Conservation (phyloP, 2,797 vertebrate genomes). For the Cuculus canorus region DNA sequence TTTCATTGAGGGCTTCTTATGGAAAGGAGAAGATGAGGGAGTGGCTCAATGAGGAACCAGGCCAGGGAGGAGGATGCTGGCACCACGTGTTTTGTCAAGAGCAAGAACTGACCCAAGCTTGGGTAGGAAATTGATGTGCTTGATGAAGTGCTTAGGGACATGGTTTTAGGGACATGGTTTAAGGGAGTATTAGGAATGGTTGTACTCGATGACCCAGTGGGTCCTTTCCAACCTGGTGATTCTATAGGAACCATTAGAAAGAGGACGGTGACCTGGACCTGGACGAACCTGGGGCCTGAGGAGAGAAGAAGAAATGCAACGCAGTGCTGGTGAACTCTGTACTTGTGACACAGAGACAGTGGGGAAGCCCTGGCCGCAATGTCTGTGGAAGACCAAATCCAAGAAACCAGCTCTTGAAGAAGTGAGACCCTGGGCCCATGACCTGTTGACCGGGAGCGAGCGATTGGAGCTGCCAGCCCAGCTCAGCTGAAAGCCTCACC, state of each 20-base stretch:
- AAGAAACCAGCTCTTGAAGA: fast-evolving
- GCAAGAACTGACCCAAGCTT: background rate
- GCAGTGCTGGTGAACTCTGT: background rate
- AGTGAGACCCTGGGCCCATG: background rate
- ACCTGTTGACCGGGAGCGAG: fast-evolving
- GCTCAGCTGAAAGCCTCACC: background rate
- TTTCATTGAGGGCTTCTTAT: background rate
- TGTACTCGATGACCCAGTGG: too few species aligned
- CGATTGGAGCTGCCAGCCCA: fast-evolving
- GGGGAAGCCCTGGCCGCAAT: background rate
- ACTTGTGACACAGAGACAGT: too few species aligned
- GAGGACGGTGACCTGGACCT: background rate
- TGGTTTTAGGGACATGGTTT: too few species aligned
- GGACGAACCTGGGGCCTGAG: background rate
- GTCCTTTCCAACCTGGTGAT: too few species aligned
- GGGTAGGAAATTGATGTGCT: too few species aligned
- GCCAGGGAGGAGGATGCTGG: background rate
- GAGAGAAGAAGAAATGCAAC: background rate
- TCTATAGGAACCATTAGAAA: background rate
- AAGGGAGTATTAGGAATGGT: too few species aligned
- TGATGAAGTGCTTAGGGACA: too few species aligned
- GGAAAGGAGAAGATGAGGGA: background rate
- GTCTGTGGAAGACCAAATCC: background rate
- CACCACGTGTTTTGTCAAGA: background rate
- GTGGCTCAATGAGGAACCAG: background rate